Conservation (phyloP, 2,113 vertebrate species). For the Sphyrna mokarran region DNA sequence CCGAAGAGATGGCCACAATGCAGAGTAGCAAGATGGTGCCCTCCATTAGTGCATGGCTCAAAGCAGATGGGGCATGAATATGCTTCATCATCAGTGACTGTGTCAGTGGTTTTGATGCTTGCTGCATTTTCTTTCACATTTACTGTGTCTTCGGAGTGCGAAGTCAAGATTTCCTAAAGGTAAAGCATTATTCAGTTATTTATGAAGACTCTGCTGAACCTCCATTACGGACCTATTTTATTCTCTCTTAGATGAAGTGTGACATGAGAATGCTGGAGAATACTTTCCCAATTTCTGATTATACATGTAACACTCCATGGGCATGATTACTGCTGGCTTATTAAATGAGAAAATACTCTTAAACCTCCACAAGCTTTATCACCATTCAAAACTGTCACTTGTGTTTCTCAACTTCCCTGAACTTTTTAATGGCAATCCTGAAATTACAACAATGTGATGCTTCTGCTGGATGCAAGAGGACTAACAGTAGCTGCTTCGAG, state of each 20-base stretch:
- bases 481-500: not conserved
- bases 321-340: not conserved
- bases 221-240: not conserved
- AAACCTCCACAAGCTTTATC: not conserved
- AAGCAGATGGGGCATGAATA: slow-evolving; percentile 88
- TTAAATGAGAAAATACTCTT: not conserved
- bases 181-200: not conserved
- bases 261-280: not conserved
- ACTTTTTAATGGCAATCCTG: not conserved
- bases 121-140: slow-evolving; percentile 9
- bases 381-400: not conserved
- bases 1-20: slow-evolving; percentile 93
- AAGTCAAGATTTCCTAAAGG: not conserved
- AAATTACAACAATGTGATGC: not conserved
- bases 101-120: not conserved
- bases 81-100: slow-evolving; percentile 63
- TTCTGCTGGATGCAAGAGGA: not conserved
- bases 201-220: not conserved
- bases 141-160: not conserved
- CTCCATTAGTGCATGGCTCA: slow-evolving; percentile 84
- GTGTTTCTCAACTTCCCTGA: not conserved
- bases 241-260: not conserved
- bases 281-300: not conserved
- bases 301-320: no score
- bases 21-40: slow-evolving; percentile 76